Conservation (phyloP, 2,113 vertebrate genomes). For the Thunnus thynnus region DNA sequence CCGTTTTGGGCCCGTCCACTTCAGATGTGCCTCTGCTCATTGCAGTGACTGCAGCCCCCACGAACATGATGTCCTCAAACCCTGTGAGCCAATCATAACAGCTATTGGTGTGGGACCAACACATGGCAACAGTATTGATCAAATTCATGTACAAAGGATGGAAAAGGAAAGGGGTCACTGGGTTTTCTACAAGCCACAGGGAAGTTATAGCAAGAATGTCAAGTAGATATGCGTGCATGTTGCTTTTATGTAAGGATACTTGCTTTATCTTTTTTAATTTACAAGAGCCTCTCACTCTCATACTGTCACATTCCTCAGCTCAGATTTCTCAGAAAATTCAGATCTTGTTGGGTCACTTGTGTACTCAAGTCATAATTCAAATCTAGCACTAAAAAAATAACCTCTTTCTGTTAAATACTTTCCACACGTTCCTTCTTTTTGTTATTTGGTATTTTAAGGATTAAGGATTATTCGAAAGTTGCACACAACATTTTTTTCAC, state of each 20-base stretch:
- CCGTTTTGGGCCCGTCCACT: conserved; percentile 79
- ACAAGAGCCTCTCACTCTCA: no score
- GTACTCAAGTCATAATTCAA: no score
- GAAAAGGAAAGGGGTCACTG: background rate
- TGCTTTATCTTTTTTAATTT: no score
- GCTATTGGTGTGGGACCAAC: background rate
- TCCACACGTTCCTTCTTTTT: no score
- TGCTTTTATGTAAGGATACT: no score
- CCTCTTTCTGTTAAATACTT: no score
- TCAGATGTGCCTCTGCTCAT: conserved; percentile 77
- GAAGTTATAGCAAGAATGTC: background rate
- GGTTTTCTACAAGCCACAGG: background rate
- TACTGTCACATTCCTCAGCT: no score
- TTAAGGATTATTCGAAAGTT: background rate
- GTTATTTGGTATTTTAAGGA: background rate
- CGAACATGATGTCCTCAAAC: conserved; percentile 88
- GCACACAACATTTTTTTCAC: background rate
- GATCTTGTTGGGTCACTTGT: no score
- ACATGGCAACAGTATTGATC: background rate
- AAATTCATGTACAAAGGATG: background rate
- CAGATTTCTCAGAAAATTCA: no score
- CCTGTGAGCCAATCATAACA: conserved; percentile 82
- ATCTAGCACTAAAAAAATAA: no score
- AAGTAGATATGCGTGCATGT: no score
- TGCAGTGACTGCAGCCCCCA: conserved; percentile 82